Conservation (phyloP, 2,797 vertebrate species). For the Sphenodon punctatus region DNA sequence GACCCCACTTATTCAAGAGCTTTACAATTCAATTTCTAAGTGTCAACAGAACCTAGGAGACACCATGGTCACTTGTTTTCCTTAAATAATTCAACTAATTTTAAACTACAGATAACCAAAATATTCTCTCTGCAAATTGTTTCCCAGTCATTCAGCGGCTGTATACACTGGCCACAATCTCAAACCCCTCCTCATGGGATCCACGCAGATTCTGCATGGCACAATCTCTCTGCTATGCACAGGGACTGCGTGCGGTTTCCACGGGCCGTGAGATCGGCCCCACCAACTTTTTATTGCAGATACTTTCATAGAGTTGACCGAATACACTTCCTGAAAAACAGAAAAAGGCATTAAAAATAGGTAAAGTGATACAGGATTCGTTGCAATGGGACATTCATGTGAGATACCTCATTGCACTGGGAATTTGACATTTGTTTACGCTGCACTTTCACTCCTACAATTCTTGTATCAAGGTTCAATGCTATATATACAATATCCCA, state of each 20-base stretch:
- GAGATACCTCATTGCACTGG: background rate
- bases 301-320: conserved; percentile 7
- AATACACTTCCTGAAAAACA: background rate
- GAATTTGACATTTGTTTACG: background rate
- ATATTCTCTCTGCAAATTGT: background rate
- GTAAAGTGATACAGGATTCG: background rate
- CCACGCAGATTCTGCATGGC: too few relatives aligned
- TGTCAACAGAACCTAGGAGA: background rate
- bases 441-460: background rate
- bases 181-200: too few relatives aligned
- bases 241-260: too few relatives aligned
- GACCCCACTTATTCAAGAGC: background rate
- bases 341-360: conserved; percentile 14
- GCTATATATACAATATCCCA: background rate
- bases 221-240: too few relatives aligned
- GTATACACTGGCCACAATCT: too few relatives aligned
- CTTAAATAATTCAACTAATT: background rate
- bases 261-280: too few relatives aligned
- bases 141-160: background rate
- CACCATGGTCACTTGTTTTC: fast-evolving
- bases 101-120: background rate
- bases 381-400: background rate
- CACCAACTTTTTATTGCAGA: background rate
- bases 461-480: conserved; percentile 28
- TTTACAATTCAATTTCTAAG: background rate